Evolutionary conservation across 2,888 invertebrate species (phyloP), one percentile per base, ranked within the genome.

Genomic region (Exephanes ischioxanthus): DNA sequence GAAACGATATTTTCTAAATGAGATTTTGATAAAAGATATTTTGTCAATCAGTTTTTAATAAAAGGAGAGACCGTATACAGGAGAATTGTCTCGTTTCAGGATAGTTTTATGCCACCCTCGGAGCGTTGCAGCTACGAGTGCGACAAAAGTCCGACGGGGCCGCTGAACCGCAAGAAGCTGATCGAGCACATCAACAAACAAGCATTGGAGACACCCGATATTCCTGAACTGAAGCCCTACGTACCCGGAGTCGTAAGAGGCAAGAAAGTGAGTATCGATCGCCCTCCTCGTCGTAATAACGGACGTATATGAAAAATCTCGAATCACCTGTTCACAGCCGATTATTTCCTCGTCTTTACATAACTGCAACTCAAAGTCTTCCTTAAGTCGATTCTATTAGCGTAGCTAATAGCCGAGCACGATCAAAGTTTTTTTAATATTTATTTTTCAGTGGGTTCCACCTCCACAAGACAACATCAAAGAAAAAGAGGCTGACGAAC

Each of bases 111-210:
- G 94, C 99, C 99, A 86, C 98, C 99, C 77, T 97, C 97, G 87
- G 98, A 99, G 95, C 96, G 99, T 91, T 98, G 98, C 94, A 98
- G 98, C 94, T 99, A 99, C 94, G 98, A 98, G 94, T 99, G 99
- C 93, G 97, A 97, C 90, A 99, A 99, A 95, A 96, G 96, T 91
- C 96, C 99, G 22, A 99, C 99, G 30, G 99, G 99, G 63, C 99
- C 99, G 19, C 95, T 99, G 91, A 97, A 99, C 95, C 96, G 99
- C 84, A 98, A 99, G 95, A 97, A 98, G 94, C 95, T 99, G 77
- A 97, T 99, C 92, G 98, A 99, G 93, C 99, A 98, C 95, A 98
- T 99, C 91, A 99, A 99, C 94, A 99, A 99, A 94, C 98, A 99
- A 94, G 99, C 99, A n/a, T 95, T 98, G 90, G 99, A 99, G 94